phyloP scores from a whole-genome alignment of 64 coral and sea anemone species.

The Pachyseris speciosa region DNA sequence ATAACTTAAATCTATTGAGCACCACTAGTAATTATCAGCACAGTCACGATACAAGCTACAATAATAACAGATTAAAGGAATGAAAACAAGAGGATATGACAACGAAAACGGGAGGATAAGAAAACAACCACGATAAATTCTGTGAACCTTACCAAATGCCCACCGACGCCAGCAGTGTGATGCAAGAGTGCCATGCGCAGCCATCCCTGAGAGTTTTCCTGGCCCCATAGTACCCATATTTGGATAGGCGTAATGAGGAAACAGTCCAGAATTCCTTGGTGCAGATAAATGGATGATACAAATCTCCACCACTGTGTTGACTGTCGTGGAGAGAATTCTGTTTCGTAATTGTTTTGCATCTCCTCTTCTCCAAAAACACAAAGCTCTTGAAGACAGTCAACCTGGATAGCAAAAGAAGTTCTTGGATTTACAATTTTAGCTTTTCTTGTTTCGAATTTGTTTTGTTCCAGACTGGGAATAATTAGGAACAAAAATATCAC shows the following conservation, averaged over 20 bases:
- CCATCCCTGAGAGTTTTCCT: constrained; percentile 54
- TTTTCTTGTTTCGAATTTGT: not conserved
- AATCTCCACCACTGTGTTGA: constrained; percentile 67
- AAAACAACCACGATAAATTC: no score
- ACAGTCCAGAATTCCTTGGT: constrained; percentile 45
- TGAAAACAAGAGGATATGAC: no score
- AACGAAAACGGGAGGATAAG: no score
- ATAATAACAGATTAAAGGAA: no score
- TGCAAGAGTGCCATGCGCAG: constrained; percentile 50
- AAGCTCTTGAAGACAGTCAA: constrained; percentile 26
- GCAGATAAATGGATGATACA: constrained; percentile 40
- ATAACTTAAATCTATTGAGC: no score
- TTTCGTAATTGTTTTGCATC: not conserved
- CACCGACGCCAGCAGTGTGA: constrained; percentile 44
- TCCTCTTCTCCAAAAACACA: not conserved
- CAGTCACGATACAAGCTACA: no score
- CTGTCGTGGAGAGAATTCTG: not conserved
- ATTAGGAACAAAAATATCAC: not conserved
- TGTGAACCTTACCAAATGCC: constrained; percentile 68
- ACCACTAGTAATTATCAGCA: no score
- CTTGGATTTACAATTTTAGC: not conserved
- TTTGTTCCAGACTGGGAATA: not conserved
- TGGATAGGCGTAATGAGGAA: not conserved
- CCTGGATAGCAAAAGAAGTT: not conserved
- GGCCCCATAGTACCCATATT: constrained; percentile 10